These are phyloP conservation scores for Eulemur albifrons DNA, from an alignment of 2,797 vertebrate species.

Conservation along the genomic window DNA sequence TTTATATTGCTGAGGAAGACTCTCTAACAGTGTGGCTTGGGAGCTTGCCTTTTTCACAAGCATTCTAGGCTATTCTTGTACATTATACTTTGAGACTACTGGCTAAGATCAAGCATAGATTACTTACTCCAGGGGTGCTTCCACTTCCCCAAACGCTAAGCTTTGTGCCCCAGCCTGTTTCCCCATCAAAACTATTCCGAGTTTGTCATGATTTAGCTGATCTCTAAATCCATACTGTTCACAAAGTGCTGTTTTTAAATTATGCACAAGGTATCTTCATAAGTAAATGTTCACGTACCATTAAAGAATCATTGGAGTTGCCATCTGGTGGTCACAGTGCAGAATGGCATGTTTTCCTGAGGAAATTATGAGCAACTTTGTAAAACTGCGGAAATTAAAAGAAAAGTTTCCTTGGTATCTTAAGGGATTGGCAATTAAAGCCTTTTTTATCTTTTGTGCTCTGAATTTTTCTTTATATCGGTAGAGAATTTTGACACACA, in stretches of 20 bases:
- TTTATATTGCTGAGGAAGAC: background rate
- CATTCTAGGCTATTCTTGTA: background rate
- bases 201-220: background rate
- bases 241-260: conserved; percentile 5
- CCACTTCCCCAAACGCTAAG: background rate
- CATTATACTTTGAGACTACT: background rate
- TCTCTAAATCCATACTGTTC: background rate
- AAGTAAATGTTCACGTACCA: background rate
- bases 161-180: background rate
- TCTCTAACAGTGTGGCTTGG: background rate
- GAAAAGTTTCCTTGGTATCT: background rate
- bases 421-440: background rate
- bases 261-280: background rate
- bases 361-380: background rate
- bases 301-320: background rate
- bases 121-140: background rate
- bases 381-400: background rate
- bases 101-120: background rate
- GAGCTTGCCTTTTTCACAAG: background rate
- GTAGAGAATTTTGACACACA: conserved; percentile 31
- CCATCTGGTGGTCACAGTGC: background rate
- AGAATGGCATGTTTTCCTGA: background rate
- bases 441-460: background rate
- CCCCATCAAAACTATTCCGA: background rate
- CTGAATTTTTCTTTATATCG: background rate